These are phyloP conservation scores for Drosophila leonis DNA, from an alignment of 2,888 invertebrate species.

Conservation along the genomic window DNA sequence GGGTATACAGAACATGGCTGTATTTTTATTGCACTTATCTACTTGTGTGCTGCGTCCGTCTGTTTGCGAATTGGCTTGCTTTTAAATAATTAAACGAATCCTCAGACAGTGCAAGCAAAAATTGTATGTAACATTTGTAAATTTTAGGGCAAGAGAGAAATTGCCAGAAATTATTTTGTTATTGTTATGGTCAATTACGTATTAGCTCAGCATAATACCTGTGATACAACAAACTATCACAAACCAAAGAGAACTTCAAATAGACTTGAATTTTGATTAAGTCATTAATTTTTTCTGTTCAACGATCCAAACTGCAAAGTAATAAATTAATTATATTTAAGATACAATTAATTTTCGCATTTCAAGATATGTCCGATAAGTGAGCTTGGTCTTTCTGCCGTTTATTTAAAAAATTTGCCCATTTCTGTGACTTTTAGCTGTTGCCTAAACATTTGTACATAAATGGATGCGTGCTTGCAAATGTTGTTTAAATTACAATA, in stretches of 20 bases:
- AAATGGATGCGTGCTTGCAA: too few species aligned
- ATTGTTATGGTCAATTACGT: constrained; percentile 25
- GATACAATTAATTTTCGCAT: too few species aligned
- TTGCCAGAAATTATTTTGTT: constrained; percentile 26
- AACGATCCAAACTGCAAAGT: too few species aligned
- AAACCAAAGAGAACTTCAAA: neutral
- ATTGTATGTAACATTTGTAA: constrained; percentile 13
- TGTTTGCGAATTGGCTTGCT: constrained; percentile 28
- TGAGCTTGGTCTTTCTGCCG: too few species aligned
- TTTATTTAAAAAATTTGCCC: too few species aligned
- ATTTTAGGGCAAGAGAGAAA: constrained; percentile 10
- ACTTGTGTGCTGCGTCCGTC: constrained; percentile 8
- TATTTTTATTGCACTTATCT: neutral
- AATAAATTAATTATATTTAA: too few species aligned
- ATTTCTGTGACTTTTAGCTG: too few species aligned
- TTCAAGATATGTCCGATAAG: too few species aligned
- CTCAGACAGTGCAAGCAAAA: constrained; percentile 13
- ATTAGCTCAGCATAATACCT: neutral
- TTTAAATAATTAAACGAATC: constrained; percentile 58
- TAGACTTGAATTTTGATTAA: neutral
- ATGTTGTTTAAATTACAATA: too few species aligned
- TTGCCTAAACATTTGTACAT: too few species aligned
- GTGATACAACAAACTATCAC: neutral
- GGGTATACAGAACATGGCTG: neutral
- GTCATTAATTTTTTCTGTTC: too few species aligned